These are phyloP conservation scores for Carpatolechia fugitivella DNA, from an alignment of 2,888 invertebrate genomes.

Conservation along the genomic window DNA sequence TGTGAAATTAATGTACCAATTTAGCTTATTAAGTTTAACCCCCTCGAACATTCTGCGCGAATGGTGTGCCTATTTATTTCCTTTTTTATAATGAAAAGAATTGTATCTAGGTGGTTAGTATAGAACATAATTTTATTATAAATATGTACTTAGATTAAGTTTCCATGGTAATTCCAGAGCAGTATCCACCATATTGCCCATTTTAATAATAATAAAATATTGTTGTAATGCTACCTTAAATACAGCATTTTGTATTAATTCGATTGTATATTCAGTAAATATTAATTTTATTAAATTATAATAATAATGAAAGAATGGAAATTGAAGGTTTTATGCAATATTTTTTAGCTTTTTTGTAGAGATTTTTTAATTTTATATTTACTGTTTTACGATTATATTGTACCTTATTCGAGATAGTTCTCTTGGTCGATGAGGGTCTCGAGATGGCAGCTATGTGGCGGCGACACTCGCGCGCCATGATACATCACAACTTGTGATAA, in stretches of 20 bases:
- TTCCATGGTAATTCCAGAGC: conserved; percentile 32
- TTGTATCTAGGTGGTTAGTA: conserved; percentile 55
- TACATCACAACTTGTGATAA: conserved; percentile 69
- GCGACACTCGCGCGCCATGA: neutral
- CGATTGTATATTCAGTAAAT: conserved; percentile 69
- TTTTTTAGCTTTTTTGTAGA: conserved; percentile 49
- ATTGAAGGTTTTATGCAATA: conserved; percentile 60
- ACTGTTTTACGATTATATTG: conserved; percentile 37
- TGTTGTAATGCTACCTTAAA: conserved; percentile 31
- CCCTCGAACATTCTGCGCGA: conserved; percentile 60
- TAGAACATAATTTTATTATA: conserved; percentile 46
- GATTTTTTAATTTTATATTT: conserved; percentile 42
- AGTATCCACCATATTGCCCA: conserved; percentile 37
- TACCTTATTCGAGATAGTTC: conserved; percentile 26
- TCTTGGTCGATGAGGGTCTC: conserved; percentile 7
- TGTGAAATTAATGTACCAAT: conserved; percentile 55
- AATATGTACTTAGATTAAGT: conserved; percentile 35
- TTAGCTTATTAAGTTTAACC: conserved; percentile 53
- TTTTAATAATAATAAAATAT: conserved; percentile 28
- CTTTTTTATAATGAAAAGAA: conserved; percentile 58
- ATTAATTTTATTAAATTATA: conserved; percentile 59
- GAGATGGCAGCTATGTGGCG: conserved; percentile 49
- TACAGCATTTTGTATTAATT: conserved; percentile 41
- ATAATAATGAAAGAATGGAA: conserved; percentile 36
- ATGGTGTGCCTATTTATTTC: conserved; percentile 76